phyloP scores from a whole-genome alignment of 2,888 invertebrate genomes.

The Crematogaster levior region DNA sequence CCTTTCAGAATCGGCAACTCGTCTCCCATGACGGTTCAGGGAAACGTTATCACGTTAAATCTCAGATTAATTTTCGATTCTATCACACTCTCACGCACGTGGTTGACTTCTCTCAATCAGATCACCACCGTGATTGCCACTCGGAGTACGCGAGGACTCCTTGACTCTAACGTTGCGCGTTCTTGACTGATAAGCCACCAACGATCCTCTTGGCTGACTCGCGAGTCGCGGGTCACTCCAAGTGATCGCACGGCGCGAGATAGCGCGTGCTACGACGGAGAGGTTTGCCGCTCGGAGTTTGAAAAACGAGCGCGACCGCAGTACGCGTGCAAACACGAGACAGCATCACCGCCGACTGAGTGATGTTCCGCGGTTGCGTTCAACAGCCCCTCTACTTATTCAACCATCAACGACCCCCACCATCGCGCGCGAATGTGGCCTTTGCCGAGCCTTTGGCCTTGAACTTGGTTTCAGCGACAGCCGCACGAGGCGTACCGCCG shows the following conservation, averaged over 20 bases:
- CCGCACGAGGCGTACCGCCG: conserved; percentile 85
- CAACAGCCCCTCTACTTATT: conserved; percentile 87
- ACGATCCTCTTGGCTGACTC: conserved; percentile 71
- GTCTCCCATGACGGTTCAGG: conserved; percentile 90
- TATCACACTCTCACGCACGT: conserved; percentile 56
- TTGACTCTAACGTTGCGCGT: not conserved
- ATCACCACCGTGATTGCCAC: conserved; percentile 40
- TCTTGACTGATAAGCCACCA: conserved; percentile 3
- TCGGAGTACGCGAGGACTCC: not conserved
- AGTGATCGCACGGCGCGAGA: conserved; percentile 51
- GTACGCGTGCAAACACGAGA: conserved; percentile 84
- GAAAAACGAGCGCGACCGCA: conserved; percentile 77
- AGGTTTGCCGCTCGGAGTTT: conserved; percentile 43
- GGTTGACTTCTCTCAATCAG: conserved; percentile 54
- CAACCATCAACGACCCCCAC: conserved; percentile 83
- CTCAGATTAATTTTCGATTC: conserved; percentile 16
- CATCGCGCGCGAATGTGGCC: conserved; percentile 86
- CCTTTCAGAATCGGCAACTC: conserved; percentile 96
- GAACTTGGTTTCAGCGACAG: conserved; percentile 86
- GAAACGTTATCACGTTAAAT: conserved; percentile 50
- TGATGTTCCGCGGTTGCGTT: conserved; percentile 87
- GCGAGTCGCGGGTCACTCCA: conserved; percentile 74
- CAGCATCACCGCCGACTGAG: conserved; percentile 86
- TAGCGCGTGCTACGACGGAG: conserved; percentile 32
- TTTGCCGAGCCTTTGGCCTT: conserved; percentile 86